Conservation (phyloP, 2,888 invertebrate genomes). For the Ophion ellenae region DNA sequence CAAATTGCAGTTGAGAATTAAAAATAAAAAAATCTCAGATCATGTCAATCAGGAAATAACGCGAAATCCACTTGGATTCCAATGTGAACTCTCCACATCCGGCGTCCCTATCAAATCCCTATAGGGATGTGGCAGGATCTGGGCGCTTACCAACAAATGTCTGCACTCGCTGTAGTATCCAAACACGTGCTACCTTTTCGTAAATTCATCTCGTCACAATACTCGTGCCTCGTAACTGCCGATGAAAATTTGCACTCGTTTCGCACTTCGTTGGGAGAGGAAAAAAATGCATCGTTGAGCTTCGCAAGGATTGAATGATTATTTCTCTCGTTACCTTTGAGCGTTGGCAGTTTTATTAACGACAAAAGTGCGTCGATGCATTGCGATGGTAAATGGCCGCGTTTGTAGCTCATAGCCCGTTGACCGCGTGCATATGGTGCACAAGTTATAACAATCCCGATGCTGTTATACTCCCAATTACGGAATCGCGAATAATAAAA, state of each 20-base stretch:
- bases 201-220: too few species aligned
- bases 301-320: background rate
- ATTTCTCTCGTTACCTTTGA: slow-evolving; percentile 3
- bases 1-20: too few species aligned
- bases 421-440: slow-evolving; percentile 37
- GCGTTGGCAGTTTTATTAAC: background rate
- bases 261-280: background rate
- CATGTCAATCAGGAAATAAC: too few species aligned
- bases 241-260: background rate
- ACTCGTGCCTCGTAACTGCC: too few species aligned
- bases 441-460: slow-evolving; percentile 48
- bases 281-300: slow-evolving; percentile 3
- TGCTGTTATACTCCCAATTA: slow-evolving; percentile 59
- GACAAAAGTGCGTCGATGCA: slow-evolving; percentile 24
- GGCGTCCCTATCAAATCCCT: too few species aligned
- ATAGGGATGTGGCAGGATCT: too few species aligned
- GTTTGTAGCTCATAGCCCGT: slow-evolving; percentile 57
- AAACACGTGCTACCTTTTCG: too few species aligned
- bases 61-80: too few species aligned
- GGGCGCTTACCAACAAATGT: too few species aligned
- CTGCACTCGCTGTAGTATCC: too few species aligned
- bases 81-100: too few species aligned
- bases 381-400: slow-evolving; percentile 15
- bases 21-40: too few species aligned
- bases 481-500: slow-evolving; percentile 66